Evolutionary conservation across 2,888 invertebrate genomes (phyloP), one percentile per base, ranked within the genome.

Genomic region (Cosmia trapezina): DNA sequence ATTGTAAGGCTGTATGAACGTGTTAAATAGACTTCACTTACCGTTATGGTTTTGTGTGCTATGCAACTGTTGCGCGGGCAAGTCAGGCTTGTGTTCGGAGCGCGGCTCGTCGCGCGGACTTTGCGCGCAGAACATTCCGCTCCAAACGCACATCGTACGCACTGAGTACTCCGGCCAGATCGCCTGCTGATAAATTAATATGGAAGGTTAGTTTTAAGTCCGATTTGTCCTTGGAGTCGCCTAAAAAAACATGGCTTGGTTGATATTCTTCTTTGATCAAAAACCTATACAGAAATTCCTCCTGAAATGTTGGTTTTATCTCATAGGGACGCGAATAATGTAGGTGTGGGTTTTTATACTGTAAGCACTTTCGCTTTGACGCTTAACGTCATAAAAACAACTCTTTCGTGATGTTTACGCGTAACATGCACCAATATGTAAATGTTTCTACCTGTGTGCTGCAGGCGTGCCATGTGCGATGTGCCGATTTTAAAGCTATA

Each of bases 151-250:
- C 91, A 99, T 96, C 89, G 98, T 98, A 72, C 98, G 97, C 70
- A 99, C 97, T 91, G 98, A 98, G 93, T 97, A 98, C 84, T 98
- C 98, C 68, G 99, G 98, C 97, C 98, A 98, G 86, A 99, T 95
- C 87, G 98, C 98, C 98, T 98, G 92, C 47, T 77, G 22, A 0
- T 19, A 45, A 1, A 9, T 28, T 14, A 6, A 4, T 22, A 63
- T 6, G 0, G 4, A 4, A 57, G 19, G 37, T 70, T 22, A 37
- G 0, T 53, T 62, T 62, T 37, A 49, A 0, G 8, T 62, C 5
- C 2, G 0, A 14, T 19, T 45, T 19, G 0, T 19, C 45, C 61
- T 61, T 28, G 19, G 28, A 47, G 12, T 12, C 8, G 9, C 28
- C 12, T 62, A 12, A 62, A 4, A 28, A 43, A 28, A 28, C 19